phyloP scores from a whole-genome alignment of 1,140 invertebrate species.

The Carcinoscorpius rotundicauda region DNA sequence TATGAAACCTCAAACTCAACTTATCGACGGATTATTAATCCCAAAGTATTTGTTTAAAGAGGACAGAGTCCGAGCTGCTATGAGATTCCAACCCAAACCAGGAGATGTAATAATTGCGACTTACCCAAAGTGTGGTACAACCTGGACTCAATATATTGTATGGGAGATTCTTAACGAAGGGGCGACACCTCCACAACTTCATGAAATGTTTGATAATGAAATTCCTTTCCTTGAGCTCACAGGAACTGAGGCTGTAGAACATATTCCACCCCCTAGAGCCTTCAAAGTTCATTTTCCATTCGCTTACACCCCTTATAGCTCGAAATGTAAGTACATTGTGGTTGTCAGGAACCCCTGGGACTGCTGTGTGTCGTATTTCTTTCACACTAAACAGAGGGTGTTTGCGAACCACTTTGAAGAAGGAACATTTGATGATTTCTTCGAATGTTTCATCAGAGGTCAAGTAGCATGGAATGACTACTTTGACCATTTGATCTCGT shows the following conservation, averaged over 20 bases:
- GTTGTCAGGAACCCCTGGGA: constrained; percentile 12
- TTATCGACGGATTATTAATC: constrained; percentile 1
- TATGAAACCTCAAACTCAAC: neutral
- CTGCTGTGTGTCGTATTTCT: constrained; percentile 12
- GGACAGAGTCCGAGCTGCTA: constrained; percentile 5
- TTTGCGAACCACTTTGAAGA: constrained; percentile 1
- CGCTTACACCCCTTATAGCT: neutral
- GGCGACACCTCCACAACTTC: neutral
- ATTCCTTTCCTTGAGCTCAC: constrained; percentile 6
- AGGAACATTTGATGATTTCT: constrained; percentile 29
- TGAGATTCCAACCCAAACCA: constrained; percentile 12
- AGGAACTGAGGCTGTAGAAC: constrained; percentile 1
- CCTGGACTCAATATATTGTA: constrained; percentile 15
- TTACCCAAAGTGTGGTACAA: constrained; percentile 11
- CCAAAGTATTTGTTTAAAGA: constrained; percentile 3
- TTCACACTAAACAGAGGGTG: constrained; percentile 2
- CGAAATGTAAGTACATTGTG: constrained; percentile 9
- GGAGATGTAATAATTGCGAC: constrained; percentile 14
- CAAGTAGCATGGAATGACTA: constrained; percentile 30
- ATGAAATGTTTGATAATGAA: constrained; percentile 2
- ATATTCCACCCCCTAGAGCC: neutral
- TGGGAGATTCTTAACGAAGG: constrained; percentile 9
- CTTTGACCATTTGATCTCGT: constrained; percentile 28
- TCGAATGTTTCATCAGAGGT: constrained; percentile 29
- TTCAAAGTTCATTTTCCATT: constrained; percentile 13